These are phyloP conservation scores for Pardosa pseudoannulata DNA, from an alignment of 2,888 invertebrate genomes.

Conservation along the genomic window DNA sequence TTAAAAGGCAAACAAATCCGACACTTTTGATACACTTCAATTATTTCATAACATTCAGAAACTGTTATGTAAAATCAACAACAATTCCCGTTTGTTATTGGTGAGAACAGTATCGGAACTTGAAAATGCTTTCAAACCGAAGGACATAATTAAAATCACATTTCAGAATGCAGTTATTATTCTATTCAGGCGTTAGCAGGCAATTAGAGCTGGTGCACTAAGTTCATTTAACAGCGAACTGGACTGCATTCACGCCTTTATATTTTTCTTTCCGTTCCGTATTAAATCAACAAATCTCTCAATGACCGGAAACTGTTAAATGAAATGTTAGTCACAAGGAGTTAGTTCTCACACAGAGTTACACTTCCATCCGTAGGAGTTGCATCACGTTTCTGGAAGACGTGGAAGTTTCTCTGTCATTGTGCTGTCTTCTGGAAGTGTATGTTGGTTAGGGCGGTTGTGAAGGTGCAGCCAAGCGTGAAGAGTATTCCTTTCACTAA, in stretches of 20 bases:
- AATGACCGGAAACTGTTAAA: background rate
- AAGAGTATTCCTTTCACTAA: background rate
- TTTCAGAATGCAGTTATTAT: background rate
- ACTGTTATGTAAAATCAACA: background rate
- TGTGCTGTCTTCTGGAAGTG: background rate
- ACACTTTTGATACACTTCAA: background rate
- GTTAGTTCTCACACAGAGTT: background rate
- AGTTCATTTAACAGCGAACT: background rate
- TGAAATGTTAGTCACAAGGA: background rate
- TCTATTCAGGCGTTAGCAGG: background rate
- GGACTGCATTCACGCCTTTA: background rate
- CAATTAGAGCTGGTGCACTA: background rate
- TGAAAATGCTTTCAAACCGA: background rate
- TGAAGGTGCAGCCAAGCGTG: background rate
- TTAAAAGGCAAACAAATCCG: background rate
- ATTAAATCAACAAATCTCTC: slow-evolving; percentile 10
- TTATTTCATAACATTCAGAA: background rate
- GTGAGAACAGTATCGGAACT: background rate
- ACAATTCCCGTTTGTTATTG: background rate
- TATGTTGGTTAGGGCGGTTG: background rate
- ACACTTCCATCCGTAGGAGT: background rate
- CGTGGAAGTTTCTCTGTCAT: background rate
- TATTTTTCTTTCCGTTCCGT: background rate
- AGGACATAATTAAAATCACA: background rate
- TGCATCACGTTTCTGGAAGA: background rate